Percentiles rank a stretch among this genome's conserved stretches.
Conservation (phyloP, 92 coral and sea anemone species). For the Umimayanthus chanpuru region DNA sequence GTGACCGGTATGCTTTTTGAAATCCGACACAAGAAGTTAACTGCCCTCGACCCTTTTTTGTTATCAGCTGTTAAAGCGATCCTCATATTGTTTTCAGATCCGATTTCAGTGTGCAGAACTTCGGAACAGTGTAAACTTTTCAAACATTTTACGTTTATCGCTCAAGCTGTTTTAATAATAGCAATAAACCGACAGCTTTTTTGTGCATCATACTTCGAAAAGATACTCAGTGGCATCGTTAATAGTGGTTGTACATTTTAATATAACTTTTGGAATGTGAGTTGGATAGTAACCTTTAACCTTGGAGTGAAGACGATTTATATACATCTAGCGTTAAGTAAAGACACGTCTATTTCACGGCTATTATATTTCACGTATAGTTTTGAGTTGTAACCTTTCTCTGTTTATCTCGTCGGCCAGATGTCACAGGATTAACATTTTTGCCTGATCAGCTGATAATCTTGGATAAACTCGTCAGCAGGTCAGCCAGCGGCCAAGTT, state of each 20-base stretch:
- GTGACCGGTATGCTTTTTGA: background rate
- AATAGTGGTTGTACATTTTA: too few species aligned
- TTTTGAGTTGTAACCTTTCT: background rate
- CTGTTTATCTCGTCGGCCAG: background rate
- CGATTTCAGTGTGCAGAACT: background rate
- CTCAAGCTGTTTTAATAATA: background rate
- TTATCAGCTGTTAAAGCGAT: background rate
- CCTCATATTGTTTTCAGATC: background rate
- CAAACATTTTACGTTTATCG: background rate
- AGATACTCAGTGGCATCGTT: background rate
- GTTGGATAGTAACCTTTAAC: background rate
- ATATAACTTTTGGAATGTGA: background rate
- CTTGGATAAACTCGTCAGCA: background rate
- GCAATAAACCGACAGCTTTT: background rate
- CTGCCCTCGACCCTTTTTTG: background rate
- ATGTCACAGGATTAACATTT: background rate
- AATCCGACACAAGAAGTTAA: background rate
- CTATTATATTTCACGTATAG: too few species aligned
- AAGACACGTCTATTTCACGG: too few species aligned
- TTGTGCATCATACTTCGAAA: background rate
- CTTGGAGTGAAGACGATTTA: background rate
- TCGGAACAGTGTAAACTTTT: background rate
- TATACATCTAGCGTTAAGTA: background rate
- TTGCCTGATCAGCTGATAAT: too few species aligned
- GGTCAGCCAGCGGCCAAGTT: background rate